Conservation (phyloP, 2,797 vertebrate species). For the Alexandromys oeconomus region DNA sequence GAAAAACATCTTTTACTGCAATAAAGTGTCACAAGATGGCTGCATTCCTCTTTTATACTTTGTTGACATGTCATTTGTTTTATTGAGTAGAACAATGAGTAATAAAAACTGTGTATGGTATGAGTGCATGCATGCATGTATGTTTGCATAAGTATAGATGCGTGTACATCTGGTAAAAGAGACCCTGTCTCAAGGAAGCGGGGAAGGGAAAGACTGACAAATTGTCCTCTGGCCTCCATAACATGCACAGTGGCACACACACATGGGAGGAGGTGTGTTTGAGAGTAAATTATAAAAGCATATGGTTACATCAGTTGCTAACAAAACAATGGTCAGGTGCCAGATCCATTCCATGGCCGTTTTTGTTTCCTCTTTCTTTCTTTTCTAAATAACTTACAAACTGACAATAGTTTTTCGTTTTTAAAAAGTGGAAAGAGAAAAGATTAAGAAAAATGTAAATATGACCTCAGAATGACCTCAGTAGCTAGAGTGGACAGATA, state of each 20-base stretch:
- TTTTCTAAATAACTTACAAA: background rate
- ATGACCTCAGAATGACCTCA: background rate
- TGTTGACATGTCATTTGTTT: background rate
- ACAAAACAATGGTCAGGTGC: background rate
- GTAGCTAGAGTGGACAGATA: background rate
- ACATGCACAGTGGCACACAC: too few species aligned
- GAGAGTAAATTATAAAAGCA: background rate
- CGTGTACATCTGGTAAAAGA: background rate
- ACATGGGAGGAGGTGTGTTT: background rate
- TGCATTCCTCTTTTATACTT: background rate
- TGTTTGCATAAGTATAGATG: background rate
- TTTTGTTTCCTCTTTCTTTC: too few species aligned
- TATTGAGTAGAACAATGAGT: background rate
- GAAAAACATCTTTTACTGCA: background rate
- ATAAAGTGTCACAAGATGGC: constrained; percentile 23
- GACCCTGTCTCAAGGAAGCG: background rate
- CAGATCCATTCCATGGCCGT: background rate
- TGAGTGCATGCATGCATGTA: background rate
- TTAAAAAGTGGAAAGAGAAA: background rate
- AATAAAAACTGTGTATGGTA: background rate
- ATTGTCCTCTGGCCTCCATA: background rate
- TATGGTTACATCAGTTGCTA: background rate
- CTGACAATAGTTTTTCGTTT: constrained; percentile 22
- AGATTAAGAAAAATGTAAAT: background rate
- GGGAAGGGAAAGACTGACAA: background rate